Percentiles rank a stretch among this genome's conserved stretches.
Conservation (phyloP, 92 coral and sea anemone genomes). For the Porites divaricata region DNA sequence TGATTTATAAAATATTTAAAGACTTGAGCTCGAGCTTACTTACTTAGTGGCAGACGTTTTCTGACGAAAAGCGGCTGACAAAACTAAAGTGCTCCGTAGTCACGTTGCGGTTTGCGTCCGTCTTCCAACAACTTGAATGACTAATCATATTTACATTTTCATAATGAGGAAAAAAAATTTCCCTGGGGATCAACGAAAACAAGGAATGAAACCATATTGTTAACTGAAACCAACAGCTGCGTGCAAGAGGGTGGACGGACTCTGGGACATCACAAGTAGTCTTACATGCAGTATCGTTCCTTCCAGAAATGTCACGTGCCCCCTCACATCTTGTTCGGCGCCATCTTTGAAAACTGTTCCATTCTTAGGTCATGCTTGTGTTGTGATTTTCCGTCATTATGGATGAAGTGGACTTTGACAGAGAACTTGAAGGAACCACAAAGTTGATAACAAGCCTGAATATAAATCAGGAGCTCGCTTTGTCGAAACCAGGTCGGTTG, state of each 20-base stretch:
- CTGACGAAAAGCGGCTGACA: neutral
- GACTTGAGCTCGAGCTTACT: neutral
- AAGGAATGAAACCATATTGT: neutral
- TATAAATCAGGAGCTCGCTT: slow-evolving; percentile 3
- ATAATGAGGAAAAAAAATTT: neutral
- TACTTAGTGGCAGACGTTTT: neutral
- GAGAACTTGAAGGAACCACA: slow-evolving; percentile 18
- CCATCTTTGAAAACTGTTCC: slow-evolving; percentile 29
- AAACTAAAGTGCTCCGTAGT: neutral
- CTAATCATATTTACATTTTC: neutral
- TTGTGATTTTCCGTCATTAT: neutral
- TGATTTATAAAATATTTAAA: neutral
- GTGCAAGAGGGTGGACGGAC: neutral
- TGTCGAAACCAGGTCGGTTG: slow-evolving; percentile 12
- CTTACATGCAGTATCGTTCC: neutral
- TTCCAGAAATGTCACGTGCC: too few relatives aligned
- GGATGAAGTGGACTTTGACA: slow-evolving; percentile 22
- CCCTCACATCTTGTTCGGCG: neutral
- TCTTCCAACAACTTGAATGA: neutral
- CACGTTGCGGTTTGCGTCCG: too few relatives aligned
- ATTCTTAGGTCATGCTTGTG: neutral
- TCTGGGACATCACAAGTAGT: neutral
- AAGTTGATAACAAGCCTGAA: slow-evolving; percentile 12
- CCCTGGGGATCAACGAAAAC: neutral
- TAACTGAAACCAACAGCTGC: neutral